phyloP scores from a whole-genome alignment of 2,888 invertebrate species.

The Euspilapteryx auroguttella region DNA sequence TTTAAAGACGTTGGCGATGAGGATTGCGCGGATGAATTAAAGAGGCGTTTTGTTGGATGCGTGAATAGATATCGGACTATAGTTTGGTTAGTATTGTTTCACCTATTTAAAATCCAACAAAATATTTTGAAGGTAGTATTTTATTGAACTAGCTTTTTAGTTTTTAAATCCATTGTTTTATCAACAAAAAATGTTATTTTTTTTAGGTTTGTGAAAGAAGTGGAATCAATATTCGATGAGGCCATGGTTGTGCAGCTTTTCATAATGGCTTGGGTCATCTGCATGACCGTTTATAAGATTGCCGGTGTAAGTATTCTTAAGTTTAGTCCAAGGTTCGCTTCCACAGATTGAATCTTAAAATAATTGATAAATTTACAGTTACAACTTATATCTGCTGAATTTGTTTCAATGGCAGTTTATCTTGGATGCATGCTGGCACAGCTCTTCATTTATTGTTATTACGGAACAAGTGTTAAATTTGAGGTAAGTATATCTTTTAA shows the following conservation, averaged over 20 bases:
- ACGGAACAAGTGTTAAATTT: constrained; percentile 29
- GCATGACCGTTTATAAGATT: constrained; percentile 44
- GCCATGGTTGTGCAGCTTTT: constrained; percentile 31
- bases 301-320: constrained; percentile 22
- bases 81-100: too few relatives aligned
- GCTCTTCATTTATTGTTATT: constrained; percentile 39
- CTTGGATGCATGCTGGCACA: constrained; percentile 34
- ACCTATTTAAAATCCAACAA: too few relatives aligned
- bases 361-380: constrained; percentile 35
- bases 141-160: too few relatives aligned
- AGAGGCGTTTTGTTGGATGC: constrained; percentile 21
- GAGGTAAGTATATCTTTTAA: constrained; percentile 18
- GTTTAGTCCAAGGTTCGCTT: neutral
- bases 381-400: constrained; percentile 25
- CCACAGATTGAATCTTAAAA: too few relatives aligned
- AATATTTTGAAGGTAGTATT: too few relatives aligned
- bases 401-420: constrained; percentile 28
- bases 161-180: too few relatives aligned
- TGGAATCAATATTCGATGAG: constrained; percentile 32
- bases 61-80: constrained; percentile 24
- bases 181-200: too few relatives aligned
- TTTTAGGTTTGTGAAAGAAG: constrained; percentile 28
- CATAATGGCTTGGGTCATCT: constrained; percentile 36
- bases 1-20: constrained; percentile 13
- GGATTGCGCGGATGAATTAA: constrained; percentile 11